phyloP scores from a whole-genome alignment of 2,797 vertebrate genomes.

The Coregonus suidteri region DNA sequence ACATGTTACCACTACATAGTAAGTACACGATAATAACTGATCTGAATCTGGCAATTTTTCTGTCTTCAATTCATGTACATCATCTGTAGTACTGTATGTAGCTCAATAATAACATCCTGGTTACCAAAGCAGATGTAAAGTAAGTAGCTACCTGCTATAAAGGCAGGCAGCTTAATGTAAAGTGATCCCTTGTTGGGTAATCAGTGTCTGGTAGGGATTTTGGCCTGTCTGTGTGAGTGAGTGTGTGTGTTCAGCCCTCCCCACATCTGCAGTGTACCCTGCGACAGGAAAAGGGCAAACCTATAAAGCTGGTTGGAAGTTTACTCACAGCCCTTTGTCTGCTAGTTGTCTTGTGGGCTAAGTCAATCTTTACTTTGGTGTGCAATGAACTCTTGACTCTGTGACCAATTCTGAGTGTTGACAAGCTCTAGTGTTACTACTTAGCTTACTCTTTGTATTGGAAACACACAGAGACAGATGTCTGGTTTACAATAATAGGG shows the following conservation, averaged over 20 bases:
- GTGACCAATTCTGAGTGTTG: conserved; percentile 40
- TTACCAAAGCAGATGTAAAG: background rate
- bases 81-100: background rate
- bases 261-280: conserved; percentile 70
- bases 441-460: background rate
- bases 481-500: background rate
- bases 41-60: background rate
- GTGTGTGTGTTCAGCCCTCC: conserved; percentile 41
- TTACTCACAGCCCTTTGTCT: conserved; percentile 76
- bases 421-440: background rate
- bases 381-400: conserved; percentile 73
- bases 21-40: background rate
- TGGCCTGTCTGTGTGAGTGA: conserved; percentile 44
- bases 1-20: background rate
- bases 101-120: background rate
- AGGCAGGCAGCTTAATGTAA: background rate
- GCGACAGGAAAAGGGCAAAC: conserved; percentile 66
- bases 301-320: conserved; percentile 69
- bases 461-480: background rate
- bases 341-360: conserved; percentile 67
- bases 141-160: background rate
- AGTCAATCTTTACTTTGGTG: conserved; percentile 77
- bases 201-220: conserved; percentile 17
- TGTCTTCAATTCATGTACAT: background rate
- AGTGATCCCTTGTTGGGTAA: background rate